phyloP scores from a whole-genome alignment of 1,140 invertebrate genomes.

The Dreissena polymorpha region DNA sequence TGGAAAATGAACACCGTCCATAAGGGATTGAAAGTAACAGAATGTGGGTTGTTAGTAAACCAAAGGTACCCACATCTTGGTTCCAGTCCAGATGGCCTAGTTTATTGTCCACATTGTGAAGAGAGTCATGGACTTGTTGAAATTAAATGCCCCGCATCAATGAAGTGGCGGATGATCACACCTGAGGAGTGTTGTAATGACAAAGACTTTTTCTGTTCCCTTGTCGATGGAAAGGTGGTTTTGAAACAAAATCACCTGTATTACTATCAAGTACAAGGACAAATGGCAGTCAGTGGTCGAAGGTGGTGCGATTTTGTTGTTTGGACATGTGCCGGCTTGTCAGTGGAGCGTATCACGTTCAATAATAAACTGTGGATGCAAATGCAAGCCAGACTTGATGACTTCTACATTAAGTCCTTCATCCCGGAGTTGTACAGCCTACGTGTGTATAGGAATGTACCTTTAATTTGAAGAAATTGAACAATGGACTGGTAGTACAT shows the following conservation, averaged over 20 bases:
- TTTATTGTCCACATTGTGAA: conserved; percentile 3
- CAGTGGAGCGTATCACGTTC: conserved; percentile 2
- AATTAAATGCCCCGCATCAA: conserved; percentile 49
- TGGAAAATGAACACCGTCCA: background rate
- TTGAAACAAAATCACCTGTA: conserved; percentile 75
- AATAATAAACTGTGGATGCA: too few relatives aligned
- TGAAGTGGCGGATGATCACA: conserved; percentile 6
- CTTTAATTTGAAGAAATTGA: too few relatives aligned
- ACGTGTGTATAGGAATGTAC: too few relatives aligned
- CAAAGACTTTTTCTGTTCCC: conserved; percentile 35
- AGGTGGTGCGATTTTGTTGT: conserved; percentile 76
- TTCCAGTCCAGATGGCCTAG: conserved; percentile 41
- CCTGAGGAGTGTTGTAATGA: conserved; percentile 36
- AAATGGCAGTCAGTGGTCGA: conserved; percentile 73
- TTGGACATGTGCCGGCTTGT: conserved; percentile 54
- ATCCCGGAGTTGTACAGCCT: too few relatives aligned
- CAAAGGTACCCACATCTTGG: conserved; percentile 20
- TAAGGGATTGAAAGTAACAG: background rate
- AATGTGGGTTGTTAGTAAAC: background rate
- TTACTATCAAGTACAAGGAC: conserved; percentile 78
- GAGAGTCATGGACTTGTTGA: conserved; percentile 31
- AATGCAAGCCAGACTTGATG: too few relatives aligned
- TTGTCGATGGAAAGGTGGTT: conserved; percentile 15
- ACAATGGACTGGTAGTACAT: too few relatives aligned
- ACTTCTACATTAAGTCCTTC: too few relatives aligned